These are phyloP conservation scores for Spisula solida DNA, from an alignment of 2,888 invertebrate genomes.

Conservation along the genomic window DNA sequence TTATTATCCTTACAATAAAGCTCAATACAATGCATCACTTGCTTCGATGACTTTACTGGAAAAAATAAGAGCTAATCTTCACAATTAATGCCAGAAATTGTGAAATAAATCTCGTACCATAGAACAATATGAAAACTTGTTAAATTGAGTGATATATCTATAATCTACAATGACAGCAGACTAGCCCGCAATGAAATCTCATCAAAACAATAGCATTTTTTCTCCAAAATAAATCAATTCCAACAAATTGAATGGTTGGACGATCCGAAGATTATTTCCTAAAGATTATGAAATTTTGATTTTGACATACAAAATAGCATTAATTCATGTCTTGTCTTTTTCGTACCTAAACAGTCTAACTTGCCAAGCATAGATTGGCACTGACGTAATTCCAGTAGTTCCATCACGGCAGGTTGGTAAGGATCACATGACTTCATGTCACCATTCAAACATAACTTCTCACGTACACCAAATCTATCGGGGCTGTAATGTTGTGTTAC, in stretches of 20 bases:
- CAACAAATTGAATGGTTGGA: no score
- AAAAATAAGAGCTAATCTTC: background rate
- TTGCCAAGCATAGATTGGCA: constrained; percentile 82
- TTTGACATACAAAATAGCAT: no score
- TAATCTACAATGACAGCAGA: no score
- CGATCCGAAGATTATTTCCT: no score
- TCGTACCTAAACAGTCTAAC: constrained; percentile 84
- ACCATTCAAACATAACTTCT: constrained; percentile 76
- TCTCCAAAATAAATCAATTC: no score
- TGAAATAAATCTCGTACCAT: no score
- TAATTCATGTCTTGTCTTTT: background rate
- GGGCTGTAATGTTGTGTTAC: constrained; percentile 70
- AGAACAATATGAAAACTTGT: no score
- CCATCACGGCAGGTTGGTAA: constrained; percentile 80
- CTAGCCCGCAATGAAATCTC: no score
- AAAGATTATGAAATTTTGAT: no score
- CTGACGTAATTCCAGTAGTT: constrained; percentile 74
- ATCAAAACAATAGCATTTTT: no score
- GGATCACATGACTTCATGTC: constrained; percentile 63
- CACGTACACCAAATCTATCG: constrained; percentile 75
- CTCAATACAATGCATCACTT: constrained; percentile 82
- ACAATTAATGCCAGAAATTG: no score
- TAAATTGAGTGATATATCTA: no score
- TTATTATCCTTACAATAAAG: constrained; percentile 73
- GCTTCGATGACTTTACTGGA: constrained; percentile 78